Evolutionary conservation across 2,113 vertebrate species (phyloP), one percentile per base, ranked within the genome.

Genomic region (Phoenicopterus ruber): DNA sequence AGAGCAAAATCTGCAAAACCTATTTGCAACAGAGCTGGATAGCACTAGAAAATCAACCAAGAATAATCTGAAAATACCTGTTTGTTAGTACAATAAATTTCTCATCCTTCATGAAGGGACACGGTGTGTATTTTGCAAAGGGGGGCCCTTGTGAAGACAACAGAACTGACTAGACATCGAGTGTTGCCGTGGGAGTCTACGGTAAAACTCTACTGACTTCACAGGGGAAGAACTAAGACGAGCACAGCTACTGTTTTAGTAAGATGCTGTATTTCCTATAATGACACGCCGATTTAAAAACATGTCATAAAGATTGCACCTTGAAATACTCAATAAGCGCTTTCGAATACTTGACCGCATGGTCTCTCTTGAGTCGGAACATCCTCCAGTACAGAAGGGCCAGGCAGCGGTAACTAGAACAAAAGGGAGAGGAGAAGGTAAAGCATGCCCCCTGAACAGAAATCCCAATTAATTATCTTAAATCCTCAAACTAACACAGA

Each of bases 361-460:
- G 99, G 95, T 99, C 99, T 97, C 99, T 99, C 97, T 99, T 99
- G 92, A 99, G 98, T 42, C 99, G 98, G 95, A 99, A 99, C 99
- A 99, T 99, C 98, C 99, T 98, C 99, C 99, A 99, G 97, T 99
- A 99, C 19, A 99, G 99, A 89, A 99, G 99, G 69, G 99, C 99
- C 94, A 99, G 98, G 96, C 99, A 99, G 83, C 99, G 98, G 96
- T 99, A 99, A 97, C 99, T 99, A 81, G 13, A 94, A 96, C 29
- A 62, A 78, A 90, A 93, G 28, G 66, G 32, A 97, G 40, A 97
- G 32, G 79, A 79, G 66, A 74, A 78, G 74, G 34, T 81, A n/a
- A 90, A 66, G 25, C 3, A 3, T 32, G 32, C 4, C 29, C n/a
- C 44, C 28, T 46, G 31, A 81, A 63, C 31, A 91, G 77, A 42